Evolutionary conservation across 2,113 vertebrate genomes (phyloP).

Genomic region (Lycocorax pyrrhopterus): DNA sequence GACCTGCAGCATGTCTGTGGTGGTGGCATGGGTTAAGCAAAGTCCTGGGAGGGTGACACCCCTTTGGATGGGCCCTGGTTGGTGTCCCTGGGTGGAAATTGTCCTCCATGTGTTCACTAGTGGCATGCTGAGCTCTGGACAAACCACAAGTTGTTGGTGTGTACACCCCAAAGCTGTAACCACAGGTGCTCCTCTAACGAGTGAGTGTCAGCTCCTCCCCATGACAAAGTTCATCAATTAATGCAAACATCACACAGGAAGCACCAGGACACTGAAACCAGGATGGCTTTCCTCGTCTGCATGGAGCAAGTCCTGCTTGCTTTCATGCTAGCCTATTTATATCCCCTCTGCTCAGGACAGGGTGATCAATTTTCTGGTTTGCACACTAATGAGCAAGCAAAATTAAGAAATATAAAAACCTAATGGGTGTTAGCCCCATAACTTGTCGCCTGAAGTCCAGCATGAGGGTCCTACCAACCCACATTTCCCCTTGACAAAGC

Average conservation of each 20-base stretch:
- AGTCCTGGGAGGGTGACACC: neutral
- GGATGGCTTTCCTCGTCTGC: neutral
- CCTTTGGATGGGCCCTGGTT: neutral
- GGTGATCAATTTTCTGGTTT: neutral
- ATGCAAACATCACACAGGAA: neutral
- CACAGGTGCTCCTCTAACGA: neutral
- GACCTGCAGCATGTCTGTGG: fast-evolving
- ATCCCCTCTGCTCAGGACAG: neutral
- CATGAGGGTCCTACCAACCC: neutral
- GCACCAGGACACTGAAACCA: neutral
- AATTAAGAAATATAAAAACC: neutral
- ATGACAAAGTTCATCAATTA: neutral
- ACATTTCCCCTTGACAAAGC: neutral
- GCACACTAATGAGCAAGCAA: neutral
- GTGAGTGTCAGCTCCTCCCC: fast-evolving
- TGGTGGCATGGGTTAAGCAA: fast-evolving
- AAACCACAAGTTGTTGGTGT: neutral
- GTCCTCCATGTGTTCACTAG: neutral
- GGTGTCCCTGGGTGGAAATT: neutral
- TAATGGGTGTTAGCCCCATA: neutral
- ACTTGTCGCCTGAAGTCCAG: neutral
- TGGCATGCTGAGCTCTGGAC: neutral
- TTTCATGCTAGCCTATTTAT: neutral
- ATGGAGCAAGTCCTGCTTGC: neutral
- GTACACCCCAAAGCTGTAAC: neutral